A percentile compares a stretch with the other conserved stretches of the same genome.
Conservation (phyloP, 2,888 invertebrate genomes). For the Panopea generosa region DNA sequence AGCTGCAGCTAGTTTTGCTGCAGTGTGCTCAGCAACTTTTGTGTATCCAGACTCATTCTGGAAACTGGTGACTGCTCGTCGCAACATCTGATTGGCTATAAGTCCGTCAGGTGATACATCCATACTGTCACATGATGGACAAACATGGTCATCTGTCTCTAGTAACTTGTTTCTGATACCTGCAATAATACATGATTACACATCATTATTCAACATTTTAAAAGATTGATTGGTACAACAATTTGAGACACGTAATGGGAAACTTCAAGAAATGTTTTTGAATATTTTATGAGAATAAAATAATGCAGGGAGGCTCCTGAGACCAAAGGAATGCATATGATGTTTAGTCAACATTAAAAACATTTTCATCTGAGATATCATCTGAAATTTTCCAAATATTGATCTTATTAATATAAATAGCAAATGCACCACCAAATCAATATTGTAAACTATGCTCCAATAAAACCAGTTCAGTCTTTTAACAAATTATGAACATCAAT, state of each 20-base stretch:
- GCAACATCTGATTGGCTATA: constrained; percentile 94
- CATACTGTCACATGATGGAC: constrained; percentile 96
- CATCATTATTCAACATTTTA: too few species aligned
- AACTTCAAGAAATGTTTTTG: neutral
- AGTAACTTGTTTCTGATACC: constrained; percentile 94
- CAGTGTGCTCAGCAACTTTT: constrained; percentile 53
- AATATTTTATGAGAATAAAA: neutral
- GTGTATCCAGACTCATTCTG: constrained; percentile 96
- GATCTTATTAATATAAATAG: too few species aligned
- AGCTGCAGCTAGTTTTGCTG: constrained; percentile 17
- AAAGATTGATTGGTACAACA: too few species aligned
- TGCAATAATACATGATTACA: constrained; percentile 83
- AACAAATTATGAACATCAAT: too few species aligned
- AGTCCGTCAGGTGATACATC: constrained; percentile 96
- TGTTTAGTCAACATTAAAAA: too few species aligned
- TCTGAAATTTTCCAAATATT: too few species aligned
- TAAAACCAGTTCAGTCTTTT: too few species aligned
- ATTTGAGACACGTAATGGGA: neutral
- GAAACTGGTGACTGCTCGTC: constrained; percentile 95
- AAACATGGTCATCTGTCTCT: constrained; percentile 97
- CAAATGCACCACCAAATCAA: too few species aligned
- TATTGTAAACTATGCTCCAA: too few species aligned
- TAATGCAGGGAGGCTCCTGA: too few species aligned
- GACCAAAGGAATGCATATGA: too few species aligned
- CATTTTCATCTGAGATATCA: too few species aligned